Evolutionary conservation across 2,113 vertebrate species (phyloP).

Genomic region (Chiloscyllium plagiosum): DNA sequence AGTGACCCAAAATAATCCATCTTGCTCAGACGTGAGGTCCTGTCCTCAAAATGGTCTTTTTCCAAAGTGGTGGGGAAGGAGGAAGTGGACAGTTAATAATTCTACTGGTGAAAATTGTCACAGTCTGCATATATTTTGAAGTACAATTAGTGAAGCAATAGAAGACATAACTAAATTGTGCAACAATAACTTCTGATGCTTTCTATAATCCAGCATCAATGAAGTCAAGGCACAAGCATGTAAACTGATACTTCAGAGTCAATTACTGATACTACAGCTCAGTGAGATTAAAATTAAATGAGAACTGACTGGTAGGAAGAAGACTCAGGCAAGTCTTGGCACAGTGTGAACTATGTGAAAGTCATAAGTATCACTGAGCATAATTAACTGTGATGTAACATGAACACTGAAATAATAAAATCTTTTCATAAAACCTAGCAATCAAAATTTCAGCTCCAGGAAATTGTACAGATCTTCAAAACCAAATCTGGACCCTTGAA

Average conservation of each 20-base stretch:
- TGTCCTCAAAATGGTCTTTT: neutral
- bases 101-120: neutral
- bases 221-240: neutral
- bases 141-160: neutral
- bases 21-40: neutral
- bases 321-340: neutral
- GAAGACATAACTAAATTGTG: neutral
- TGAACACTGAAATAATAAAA: neutral
- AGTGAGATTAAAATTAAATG: neutral
- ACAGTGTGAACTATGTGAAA: neutral
- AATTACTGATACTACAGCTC: neutral
- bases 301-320: neutral
- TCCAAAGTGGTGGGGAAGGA: neutral
- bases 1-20: neutral
- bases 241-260: neutral
- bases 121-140: neutral
- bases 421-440: neutral
- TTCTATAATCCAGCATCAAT: neutral
- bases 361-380: neutral
- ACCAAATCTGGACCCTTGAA: neutral
- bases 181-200: neutral
- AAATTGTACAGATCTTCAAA: neutral
- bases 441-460: neutral
- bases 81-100: neutral
- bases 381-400: neutral